phyloP scores from a whole-genome alignment of 2,888 invertebrate genomes.

The Polyploca ridens region DNA sequence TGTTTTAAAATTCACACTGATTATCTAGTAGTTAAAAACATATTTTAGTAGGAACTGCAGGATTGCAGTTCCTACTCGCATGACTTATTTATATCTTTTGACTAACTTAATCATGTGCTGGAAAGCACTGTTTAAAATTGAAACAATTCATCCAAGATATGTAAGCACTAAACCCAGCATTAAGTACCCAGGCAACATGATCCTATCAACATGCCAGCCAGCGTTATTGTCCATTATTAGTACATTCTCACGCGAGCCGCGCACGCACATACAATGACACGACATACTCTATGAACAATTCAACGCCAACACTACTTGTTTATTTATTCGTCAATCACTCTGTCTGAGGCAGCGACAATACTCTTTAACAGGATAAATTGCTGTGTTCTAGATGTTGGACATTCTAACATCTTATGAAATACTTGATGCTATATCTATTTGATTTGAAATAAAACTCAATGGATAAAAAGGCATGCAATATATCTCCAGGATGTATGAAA shows the following conservation, averaged over 20 bases:
- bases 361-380: constrained; percentile 2
- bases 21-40: too few species aligned
- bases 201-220: constrained; percentile 25
- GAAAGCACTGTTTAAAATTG: too few species aligned
- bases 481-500: too few species aligned
- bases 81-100: too few species aligned
- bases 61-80: too few species aligned
- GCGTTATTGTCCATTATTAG: constrained; percentile 36
- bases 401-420: neutral
- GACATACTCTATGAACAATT: constrained; percentile 39
- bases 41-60: too few species aligned
- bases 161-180: neutral
- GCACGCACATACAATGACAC: constrained; percentile 8
- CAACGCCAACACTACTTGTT: constrained; percentile 22
- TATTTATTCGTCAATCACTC: constrained; percentile 37
- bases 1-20: too few species aligned
- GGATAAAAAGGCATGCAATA: too few species aligned
- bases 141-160: neutral
- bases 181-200: constrained; percentile 14
- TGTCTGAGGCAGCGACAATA: constrained; percentile 14
- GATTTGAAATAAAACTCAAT: too few species aligned
- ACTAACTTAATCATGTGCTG: too few species aligned
- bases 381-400: constrained; percentile 1
- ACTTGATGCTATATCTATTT: neutral
- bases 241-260: constrained; percentile 36